Evolutionary conservation across 2,888 invertebrate species (phyloP), one percentile per base, ranked within the genome.

Genomic region (Cenopis cana): DNA sequence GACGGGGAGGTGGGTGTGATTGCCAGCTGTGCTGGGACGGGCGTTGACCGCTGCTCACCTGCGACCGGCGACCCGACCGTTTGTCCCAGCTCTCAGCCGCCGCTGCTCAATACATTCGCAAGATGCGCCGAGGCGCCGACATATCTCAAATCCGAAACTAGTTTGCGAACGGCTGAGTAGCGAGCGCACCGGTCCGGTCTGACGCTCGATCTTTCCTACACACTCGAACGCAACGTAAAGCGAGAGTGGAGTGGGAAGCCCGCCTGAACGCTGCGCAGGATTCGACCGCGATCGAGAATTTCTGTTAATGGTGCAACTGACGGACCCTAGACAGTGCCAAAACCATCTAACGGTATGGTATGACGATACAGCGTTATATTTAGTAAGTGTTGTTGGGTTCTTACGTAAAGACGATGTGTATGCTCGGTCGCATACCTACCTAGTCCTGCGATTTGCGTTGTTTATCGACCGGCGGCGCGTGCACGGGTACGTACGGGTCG

Each of bases 11-110:
- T 1, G 41, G 41, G 41, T 41, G 41, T 41, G 14, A n/a, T 5
- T 8, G 55, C n/a, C 64, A 64, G 64, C 64, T 64, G 52, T 20
- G 50, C 14, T 50, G 64, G 54, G 57, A 65, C 69, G 69, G 69
- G 69, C 70, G 70, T 33, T 65, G 65, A 70, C 69, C 69, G 69
- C 69, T 57, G n/a, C 56, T 41, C 65, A 60, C 70, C 65, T 60
- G 70, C 65, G 56, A 33, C 33, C 36, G 79, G 76, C 78, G 69
- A 80, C 79, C 64, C 64, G 76, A 49, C 67, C 60, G 72, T 76
- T 73, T 74, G 76, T 74, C 73, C 54, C 61, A 61, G 67, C 68
- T 50, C 71, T 57, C 61, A 62, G 67, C 65, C 75, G 67, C 61
- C 62, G 74, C 73, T 69, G 64, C 68, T 69, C 55, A 46, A 46